A percentile compares a stretch with the other conserved stretches of the same genome.
Evolutionary conservation across 2,888 invertebrate genomes (phyloP).

Genomic region (Thereva unica): DNA sequence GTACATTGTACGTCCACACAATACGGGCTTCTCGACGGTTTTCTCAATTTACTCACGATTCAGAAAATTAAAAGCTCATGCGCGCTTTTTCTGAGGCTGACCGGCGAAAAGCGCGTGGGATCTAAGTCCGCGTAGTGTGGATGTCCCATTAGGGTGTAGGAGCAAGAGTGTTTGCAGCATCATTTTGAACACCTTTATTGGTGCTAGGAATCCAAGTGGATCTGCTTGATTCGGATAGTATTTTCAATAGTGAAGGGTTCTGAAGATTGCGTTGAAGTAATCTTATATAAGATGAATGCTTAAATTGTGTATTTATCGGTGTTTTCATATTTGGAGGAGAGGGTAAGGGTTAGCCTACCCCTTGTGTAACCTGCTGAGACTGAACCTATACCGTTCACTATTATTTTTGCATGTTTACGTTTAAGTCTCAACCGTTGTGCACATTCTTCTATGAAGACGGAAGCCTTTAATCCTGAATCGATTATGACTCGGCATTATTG

Average conservation of each 20-base stretch:
- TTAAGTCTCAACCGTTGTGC: background rate
- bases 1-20: too few species aligned
- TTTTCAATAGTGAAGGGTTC: background rate
- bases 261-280: background rate
- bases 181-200: too few species aligned
- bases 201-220: too few species aligned
- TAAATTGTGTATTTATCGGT: background rate
- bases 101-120: too few species aligned
- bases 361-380: background rate
- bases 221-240: too few species aligned
- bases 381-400: background rate
- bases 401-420: conserved; percentile 1
- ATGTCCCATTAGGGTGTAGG: too few species aligned
- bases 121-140: too few species aligned
- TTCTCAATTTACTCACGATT: too few species aligned
- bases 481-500: background rate
- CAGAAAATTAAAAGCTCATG: too few species aligned
- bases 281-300: background rate
- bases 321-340: background rate
- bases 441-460: conserved; percentile 8
- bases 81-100: too few species aligned
- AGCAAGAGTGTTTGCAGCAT: too few species aligned
- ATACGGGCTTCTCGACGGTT: too few species aligned
- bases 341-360: background rate
- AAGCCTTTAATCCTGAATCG: conserved; percentile 18